A percentile compares a stretch with the other conserved stretches of the same genome.
Conservation (phyloP, 2,797 vertebrate species). For the Hybognathus amarus region DNA sequence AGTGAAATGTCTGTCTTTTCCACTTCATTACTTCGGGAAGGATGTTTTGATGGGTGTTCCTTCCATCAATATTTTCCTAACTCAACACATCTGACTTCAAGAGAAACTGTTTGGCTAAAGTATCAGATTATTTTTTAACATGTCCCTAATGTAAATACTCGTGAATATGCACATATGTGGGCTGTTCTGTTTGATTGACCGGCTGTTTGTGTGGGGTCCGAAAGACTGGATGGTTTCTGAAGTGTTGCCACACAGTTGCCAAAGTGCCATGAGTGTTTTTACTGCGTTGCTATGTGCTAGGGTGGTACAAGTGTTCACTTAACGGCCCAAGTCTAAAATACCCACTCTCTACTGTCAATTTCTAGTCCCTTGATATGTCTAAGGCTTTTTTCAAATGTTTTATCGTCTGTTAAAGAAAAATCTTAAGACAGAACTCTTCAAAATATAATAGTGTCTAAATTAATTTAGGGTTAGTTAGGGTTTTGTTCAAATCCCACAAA, state of each 20-base stretch:
- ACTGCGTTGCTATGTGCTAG: not conserved
- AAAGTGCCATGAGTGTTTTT: not conserved
- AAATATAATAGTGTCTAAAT: constrained; percentile 6
- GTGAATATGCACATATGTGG: constrained; percentile 8
- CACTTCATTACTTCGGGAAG: not conserved
- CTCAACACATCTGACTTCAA: constrained; percentile 10
- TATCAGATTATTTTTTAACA: constrained; percentile 26
- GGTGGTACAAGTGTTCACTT: not conserved
- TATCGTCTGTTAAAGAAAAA: not conserved
- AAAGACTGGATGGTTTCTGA: not conserved
- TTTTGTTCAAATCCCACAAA: not conserved
- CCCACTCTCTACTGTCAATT: not conserved
- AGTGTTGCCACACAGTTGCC: not conserved
- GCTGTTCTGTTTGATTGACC: constrained; percentile 14
- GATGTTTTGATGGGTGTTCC: not conserved
- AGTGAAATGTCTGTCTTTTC: constrained; percentile 17
- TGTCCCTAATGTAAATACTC: not conserved
- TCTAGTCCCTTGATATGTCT: not conserved
- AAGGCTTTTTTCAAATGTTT: not conserved
- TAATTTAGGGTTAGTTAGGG: not conserved
- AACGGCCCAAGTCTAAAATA: not conserved
- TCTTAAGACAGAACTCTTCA: not conserved
- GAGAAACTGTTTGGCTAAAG: constrained; percentile 23
- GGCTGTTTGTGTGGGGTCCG: not conserved
- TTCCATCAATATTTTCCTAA: constrained; percentile 13